Conservation (phyloP, 2,888 invertebrate genomes). For the Augochlorella aurata region DNA sequence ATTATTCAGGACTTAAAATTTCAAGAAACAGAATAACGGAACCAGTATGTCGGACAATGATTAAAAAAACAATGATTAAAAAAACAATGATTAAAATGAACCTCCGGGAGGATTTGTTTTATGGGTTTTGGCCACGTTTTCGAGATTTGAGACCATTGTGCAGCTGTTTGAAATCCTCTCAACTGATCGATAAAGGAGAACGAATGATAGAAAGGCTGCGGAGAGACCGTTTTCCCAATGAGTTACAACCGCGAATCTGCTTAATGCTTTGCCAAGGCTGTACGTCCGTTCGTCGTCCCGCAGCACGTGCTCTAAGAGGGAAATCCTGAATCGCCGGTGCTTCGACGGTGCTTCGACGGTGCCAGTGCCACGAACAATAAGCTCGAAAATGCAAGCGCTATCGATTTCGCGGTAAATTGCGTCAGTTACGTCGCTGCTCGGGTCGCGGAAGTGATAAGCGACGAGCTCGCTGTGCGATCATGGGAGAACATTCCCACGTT, state of each 20-base stretch:
- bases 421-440: conserved; percentile 44
- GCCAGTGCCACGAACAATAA: conserved; percentile 15
- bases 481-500: conserved; percentile 51
- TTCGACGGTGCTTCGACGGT: neutral
- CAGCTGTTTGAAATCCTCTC: too few species aligned
- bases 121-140: too few species aligned
- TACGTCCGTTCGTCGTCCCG: neutral
- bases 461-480: conserved; percentile 18
- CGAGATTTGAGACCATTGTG: too few species aligned
- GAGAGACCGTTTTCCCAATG: neutral
- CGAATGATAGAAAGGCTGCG: too few species aligned
- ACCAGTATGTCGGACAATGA: too few species aligned
- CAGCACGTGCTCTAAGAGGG: neutral
- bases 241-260: neutral
- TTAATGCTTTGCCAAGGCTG: neutral
- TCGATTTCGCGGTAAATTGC: conserved; percentile 56
- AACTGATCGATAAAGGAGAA: too few species aligned
- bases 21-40: too few species aligned
- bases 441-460: conserved; percentile 50
- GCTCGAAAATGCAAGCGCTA: conserved; percentile 36
- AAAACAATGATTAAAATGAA: too few species aligned
- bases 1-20: too few species aligned
- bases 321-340: neutral
- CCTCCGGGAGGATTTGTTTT: too few species aligned
- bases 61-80: too few species aligned